Evolutionary conservation across 2,113 vertebrate species (phyloP).

Genomic region (Mesitornis unicolor): DNA sequence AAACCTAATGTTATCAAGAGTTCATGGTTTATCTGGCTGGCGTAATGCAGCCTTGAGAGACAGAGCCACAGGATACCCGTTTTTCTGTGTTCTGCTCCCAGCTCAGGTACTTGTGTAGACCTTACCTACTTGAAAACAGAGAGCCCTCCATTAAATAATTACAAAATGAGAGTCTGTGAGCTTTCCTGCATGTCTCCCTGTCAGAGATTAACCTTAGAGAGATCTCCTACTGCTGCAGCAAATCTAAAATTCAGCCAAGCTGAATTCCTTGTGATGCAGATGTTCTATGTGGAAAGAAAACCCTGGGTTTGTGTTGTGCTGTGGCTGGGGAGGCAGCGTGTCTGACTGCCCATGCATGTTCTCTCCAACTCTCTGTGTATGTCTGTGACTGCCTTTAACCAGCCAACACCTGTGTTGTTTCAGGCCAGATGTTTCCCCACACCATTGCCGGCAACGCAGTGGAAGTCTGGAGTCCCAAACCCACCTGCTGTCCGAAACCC

Average conservation of each 20-base stretch:
- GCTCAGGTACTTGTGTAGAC: neutral
- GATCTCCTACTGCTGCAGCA: neutral
- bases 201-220: neutral
- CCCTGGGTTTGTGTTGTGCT: neutral
- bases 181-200: neutral
- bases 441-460: constrained; percentile 87
- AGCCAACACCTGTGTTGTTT: neutral
- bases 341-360: fast-evolving
- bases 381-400: neutral
- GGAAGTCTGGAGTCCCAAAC: constrained; percentile 94
- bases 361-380: neutral
- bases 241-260: neutral
- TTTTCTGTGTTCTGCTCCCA: neutral
- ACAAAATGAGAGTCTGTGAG: neutral
- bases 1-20: neutral
- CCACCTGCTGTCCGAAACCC: constrained; percentile 74
- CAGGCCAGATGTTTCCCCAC: constrained; percentile 80
- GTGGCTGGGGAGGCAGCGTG: neutral
- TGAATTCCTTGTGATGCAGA: neutral
- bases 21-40: neutral
- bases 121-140: neutral
- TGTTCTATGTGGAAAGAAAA: neutral
- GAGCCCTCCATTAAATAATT: neutral
- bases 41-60: neutral
- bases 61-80: neutral